Evolutionary conservation across 30 jellyfish, hydroid and myxozoan species (phyloP).

Genomic region (Catostylus mosaicus): DNA sequence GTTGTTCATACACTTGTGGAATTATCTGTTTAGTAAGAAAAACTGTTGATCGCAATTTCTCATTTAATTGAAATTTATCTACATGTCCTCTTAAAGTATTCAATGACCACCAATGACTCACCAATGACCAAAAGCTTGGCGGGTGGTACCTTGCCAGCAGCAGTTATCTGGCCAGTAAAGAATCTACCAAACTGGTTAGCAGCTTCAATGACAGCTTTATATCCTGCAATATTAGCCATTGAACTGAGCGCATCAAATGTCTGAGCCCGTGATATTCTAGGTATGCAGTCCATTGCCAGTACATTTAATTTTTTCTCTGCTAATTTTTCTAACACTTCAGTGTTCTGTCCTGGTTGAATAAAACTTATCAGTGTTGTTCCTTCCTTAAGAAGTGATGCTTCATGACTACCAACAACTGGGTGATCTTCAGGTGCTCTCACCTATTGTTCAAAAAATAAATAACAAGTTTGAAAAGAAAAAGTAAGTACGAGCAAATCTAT

Average conservation of each 20-base stretch:
- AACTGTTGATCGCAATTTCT: too few species aligned
- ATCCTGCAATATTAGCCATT: conserved; percentile 97
- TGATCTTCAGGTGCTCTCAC: conserved; percentile 90
- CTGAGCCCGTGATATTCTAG: conserved; percentile 96
- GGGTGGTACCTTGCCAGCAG: conserved; percentile 99
- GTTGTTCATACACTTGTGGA: too few species aligned
- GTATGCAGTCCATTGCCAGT: conserved; percentile 97
- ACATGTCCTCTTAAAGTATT: too few species aligned
- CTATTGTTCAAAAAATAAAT: conserved; percentile 23
- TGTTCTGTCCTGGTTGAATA: conserved; percentile 80
- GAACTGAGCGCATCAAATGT: conserved; percentile 96
- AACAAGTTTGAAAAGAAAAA: too few species aligned
- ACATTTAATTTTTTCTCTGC: conserved; percentile 72
- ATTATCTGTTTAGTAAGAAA: too few species aligned
- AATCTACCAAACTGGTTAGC: conserved; percentile 95
- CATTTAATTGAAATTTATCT: too few species aligned
- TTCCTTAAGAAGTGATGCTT: conserved; percentile 74
- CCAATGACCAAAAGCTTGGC: conserved; percentile 93
- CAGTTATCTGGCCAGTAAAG: conserved; percentile 96
- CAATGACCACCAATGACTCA: too few species aligned
- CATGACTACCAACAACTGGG: conserved; percentile 86
- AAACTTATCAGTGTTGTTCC: conserved; percentile 87
- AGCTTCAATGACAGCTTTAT: conserved; percentile 91
- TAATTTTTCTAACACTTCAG: conserved; percentile 72
- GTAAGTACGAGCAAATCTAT: too few species aligned